Evolutionary conservation across 2,113 vertebrate species (phyloP).

Genomic region (Litocranius walleri): DNA sequence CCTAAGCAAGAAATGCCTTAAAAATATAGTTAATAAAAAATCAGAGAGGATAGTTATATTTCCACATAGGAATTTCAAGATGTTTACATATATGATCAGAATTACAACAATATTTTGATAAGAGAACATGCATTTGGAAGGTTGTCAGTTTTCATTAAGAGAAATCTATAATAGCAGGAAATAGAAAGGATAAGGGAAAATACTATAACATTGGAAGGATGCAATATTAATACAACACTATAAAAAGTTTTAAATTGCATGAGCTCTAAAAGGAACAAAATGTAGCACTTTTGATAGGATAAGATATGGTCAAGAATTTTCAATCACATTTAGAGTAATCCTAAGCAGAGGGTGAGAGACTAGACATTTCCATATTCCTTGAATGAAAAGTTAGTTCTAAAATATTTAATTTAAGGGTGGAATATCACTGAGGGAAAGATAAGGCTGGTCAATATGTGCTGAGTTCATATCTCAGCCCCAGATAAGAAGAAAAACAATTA

Average conservation of each 20-base stretch:
- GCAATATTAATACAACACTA: background rate
- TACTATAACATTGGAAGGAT: background rate
- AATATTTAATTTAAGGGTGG: background rate
- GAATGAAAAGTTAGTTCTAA: background rate
- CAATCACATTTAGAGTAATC: background rate
- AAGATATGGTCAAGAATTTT: background rate
- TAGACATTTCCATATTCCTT: background rate
- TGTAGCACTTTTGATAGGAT: background rate
- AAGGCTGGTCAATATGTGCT: background rate
- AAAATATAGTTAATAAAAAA: slow-evolving; percentile 20
- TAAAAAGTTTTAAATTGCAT: background rate
- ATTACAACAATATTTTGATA: background rate
- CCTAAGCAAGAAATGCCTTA: background rate
- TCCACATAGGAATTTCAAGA: slow-evolving; percentile 8
- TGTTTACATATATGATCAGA: background rate
- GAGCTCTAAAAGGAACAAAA: background rate
- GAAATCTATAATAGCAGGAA: background rate
- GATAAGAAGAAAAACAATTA: background rate
- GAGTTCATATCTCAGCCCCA: background rate
- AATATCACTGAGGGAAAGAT: background rate
- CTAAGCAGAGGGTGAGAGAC: background rate
- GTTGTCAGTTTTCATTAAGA: slow-evolving; percentile 3
- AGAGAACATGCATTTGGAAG: slow-evolving; percentile 31
- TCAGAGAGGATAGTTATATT: background rate
- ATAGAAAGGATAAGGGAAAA: background rate